A percentile compares a stretch with the other conserved stretches of the same genome.
Evolutionary conservation across 2,888 invertebrate species (phyloP).

Genomic region (Polyommatus iphigenia): DNA sequence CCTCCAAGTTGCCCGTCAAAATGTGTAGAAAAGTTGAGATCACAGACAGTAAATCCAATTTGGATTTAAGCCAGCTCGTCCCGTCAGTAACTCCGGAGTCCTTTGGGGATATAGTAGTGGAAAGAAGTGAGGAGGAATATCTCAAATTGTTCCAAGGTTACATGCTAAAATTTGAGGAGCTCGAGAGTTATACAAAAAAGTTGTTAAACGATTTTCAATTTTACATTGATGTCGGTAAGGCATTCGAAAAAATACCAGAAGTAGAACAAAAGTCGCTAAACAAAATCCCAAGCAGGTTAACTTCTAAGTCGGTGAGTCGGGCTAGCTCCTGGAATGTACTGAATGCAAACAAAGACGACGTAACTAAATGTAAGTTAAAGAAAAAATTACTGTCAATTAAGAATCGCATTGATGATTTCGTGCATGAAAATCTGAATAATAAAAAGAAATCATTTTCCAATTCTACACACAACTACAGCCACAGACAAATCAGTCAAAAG

Average conservation of each 20-base stretch:
- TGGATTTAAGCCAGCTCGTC: slow-evolving; percentile 45
- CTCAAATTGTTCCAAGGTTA: slow-evolving; percentile 57
- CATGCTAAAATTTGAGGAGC: slow-evolving; percentile 61
- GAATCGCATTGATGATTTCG: slow-evolving; percentile 57
- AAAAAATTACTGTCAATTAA: slow-evolving; percentile 61
- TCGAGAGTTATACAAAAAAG: slow-evolving; percentile 59
- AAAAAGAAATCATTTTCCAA: slow-evolving; percentile 42
- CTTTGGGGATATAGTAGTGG: slow-evolving; percentile 65
- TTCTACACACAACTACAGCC: slow-evolving; percentile 36
- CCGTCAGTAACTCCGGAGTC: slow-evolving; percentile 63
- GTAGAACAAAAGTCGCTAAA: slow-evolving; percentile 50
- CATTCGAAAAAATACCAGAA: slow-evolving; percentile 43
- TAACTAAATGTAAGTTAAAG: slow-evolving; percentile 57
- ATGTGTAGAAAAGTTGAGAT: slow-evolving; percentile 65
- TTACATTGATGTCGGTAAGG: slow-evolving; percentile 69
- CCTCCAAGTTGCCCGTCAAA: slow-evolving; percentile 50
- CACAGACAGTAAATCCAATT: slow-evolving; percentile 38
- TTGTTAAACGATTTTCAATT: slow-evolving; percentile 65
- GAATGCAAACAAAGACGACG: slow-evolving; percentile 59
- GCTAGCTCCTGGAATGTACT: slow-evolving; percentile 63
- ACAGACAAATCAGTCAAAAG: slow-evolving; percentile 53
- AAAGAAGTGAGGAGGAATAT: slow-evolving; percentile 63
- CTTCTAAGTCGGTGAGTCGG: slow-evolving; percentile 48
- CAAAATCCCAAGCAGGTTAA: slow-evolving; percentile 44
- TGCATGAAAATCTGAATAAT: slow-evolving; percentile 49